These are phyloP conservation scores for Heliornis fulica DNA, from an alignment of 2,113 vertebrate species.

Conservation along the genomic window DNA sequence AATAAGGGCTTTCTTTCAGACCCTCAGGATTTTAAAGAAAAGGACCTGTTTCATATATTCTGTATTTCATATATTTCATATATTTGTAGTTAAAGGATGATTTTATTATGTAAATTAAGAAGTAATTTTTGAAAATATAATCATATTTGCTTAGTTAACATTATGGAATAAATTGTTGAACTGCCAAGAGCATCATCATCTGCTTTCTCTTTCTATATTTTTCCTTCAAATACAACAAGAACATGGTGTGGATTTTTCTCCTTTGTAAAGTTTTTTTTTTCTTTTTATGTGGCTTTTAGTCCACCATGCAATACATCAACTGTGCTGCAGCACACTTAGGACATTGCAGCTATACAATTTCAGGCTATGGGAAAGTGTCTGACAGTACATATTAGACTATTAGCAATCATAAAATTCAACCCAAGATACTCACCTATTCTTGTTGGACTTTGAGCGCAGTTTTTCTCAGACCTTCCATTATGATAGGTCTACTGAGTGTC, in stretches of 20 bases:
- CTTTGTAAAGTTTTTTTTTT: neutral
- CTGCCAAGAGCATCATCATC: neutral
- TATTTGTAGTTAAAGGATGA: neutral
- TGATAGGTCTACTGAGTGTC: neutral
- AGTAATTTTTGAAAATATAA: neutral
- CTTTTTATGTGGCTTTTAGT: neutral
- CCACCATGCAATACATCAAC: neutral
- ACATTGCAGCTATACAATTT: neutral
- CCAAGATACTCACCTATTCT: neutral
- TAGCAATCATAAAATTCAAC: neutral
- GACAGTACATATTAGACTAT: fast-evolving
- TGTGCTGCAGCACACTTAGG: neutral
- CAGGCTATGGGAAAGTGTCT: neutral
- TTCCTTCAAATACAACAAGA: neutral
- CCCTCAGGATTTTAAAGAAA: neutral
- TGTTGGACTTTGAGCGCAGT: neutral
- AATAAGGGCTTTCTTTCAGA: neutral
- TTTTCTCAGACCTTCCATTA: neutral
- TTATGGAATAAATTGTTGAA: neutral
- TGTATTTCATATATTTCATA: neutral
- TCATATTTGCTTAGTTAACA: neutral
- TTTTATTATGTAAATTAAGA: neutral
- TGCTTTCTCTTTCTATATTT: neutral
- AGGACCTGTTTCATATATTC: neutral
- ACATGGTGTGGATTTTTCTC: neutral